Conservation (phyloP, 2,797 vertebrate species). For the Etheostoma nigrum region DNA sequence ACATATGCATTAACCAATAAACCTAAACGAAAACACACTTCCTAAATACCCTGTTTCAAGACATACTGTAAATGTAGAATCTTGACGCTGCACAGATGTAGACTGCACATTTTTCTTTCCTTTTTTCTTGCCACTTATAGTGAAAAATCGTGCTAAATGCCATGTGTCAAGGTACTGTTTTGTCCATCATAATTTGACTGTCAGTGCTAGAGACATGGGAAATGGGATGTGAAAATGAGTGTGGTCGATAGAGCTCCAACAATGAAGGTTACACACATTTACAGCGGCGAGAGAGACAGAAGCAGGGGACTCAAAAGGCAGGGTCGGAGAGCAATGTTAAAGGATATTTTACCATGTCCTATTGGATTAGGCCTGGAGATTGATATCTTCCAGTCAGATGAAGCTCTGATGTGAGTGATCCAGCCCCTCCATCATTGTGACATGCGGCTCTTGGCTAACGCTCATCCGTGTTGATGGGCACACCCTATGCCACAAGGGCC, state of each 20-base stretch:
- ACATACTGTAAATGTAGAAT: slow-evolving; percentile 2
- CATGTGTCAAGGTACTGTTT: slow-evolving; percentile 66
- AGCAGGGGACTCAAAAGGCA: slow-evolving; percentile 69
- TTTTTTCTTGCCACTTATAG: slow-evolving; percentile 34
- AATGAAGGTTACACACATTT: slow-evolving; percentile 73
- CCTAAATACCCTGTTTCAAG: neutral
- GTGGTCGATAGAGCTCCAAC: slow-evolving; percentile 72
- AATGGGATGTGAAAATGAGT: slow-evolving; percentile 83
- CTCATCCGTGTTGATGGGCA: slow-evolving; percentile 89
- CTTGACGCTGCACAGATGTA: neutral
- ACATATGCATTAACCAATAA: neutral
- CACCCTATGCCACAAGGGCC: slow-evolving; percentile 81
- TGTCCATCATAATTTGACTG: slow-evolving; percentile 78
- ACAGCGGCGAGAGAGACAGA: slow-evolving; percentile 62
- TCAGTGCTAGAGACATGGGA: slow-evolving; percentile 76
- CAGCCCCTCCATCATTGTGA: slow-evolving; percentile 84
- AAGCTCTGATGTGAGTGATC: slow-evolving; percentile 86
- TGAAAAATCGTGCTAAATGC: slow-evolving; percentile 72
- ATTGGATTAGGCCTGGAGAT: slow-evolving; percentile 83
- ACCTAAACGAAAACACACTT: neutral
- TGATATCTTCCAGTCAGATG: slow-evolving; percentile 88
- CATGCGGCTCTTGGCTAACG: slow-evolving; percentile 84
- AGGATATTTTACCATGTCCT: slow-evolving; percentile 84
- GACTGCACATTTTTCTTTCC: slow-evolving; percentile 19
- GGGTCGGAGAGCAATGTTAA: slow-evolving; percentile 76